Evolutionary conservation across 37 sponge, comb jelly and placozoan species (phyloP), one percentile per base, ranked within the genome.

Genomic region (Halisarca cf. caerulea): DNA sequence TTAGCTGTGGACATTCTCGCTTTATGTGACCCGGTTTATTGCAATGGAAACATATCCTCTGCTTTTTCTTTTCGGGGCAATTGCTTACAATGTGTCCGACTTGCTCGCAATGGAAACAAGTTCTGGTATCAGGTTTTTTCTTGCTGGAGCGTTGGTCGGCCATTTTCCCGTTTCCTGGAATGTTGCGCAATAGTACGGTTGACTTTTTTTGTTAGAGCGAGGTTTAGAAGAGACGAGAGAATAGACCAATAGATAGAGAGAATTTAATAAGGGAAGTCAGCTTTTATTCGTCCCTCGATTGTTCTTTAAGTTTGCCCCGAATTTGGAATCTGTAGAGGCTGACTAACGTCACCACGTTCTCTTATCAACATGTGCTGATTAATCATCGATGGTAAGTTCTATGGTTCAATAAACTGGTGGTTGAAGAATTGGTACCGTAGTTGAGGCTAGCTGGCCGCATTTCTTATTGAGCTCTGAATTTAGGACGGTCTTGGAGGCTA

Each of bases 361-460:
- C n/a, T n/a, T n/a, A n/a, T n/a, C n/a, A 72, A 21, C 4, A 88
- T 88, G 88, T 88, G 88, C 83, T 88, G 88, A 88, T 18, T 88
- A 17, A 88, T 88, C 32, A 82, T 88, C 3, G 35, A n/a, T n/a
- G 88, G 88, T 88, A 45, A 70, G 82, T 87, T 3, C 32, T 2
- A 53, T 17, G 4, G 4, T 39, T 14, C 24, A 28, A 64, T 60
- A n/a, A 27, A 27, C 28, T n/a, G n/a, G n/a, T n/a, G n/a, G n/a
- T n/a, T n/a, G n/a, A n/a, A n/a, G n/a, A n/a, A n/a, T n/a, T n/a
- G n/a, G n/a, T n/a, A n/a, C n/a, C n/a, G n/a, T n/a, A n/a, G n/a
- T n/a, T n/a, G n/a, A n/a, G n/a, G n/a, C n/a, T n/a, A n/a, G n/a
- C n/a, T n/a, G n/a, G n/a, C n/a, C n/a, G n/a, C n/a, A n/a, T n/a